A percentile compares a stretch with the other conserved stretches of the same genome.
Evolutionary conservation across 2,113 vertebrate genomes (phyloP).

Genomic region (Erythrocercus mccallii): DNA sequence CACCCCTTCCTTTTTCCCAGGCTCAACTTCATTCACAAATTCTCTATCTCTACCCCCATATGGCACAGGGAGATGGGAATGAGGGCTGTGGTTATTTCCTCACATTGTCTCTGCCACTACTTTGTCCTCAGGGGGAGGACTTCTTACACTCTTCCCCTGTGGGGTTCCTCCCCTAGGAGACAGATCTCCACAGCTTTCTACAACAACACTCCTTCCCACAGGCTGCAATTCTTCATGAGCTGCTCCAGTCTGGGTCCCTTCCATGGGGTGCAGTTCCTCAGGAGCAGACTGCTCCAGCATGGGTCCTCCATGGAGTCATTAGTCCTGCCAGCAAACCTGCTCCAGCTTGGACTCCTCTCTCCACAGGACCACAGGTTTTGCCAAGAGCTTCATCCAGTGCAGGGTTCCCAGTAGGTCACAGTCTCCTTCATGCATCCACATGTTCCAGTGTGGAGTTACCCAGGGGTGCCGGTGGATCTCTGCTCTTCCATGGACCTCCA

Average conservation of each 20-base stretch:
- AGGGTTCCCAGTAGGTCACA: background rate
- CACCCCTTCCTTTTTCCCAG: background rate
- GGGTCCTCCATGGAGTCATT: too few species aligned
- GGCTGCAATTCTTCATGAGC: background rate
- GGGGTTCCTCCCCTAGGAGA: background rate
- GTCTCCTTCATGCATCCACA: background rate
- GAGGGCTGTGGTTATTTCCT: background rate
- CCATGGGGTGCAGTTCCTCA: background rate
- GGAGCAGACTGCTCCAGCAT: background rate
- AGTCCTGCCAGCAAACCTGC: background rate
- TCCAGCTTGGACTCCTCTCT: background rate
- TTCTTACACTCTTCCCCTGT: background rate
- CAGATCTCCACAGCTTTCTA: background rate
- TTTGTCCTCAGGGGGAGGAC: background rate
- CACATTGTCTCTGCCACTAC: background rate
- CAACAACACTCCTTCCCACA: background rate
- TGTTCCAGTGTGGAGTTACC: background rate
- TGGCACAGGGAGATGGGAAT: accelerated
- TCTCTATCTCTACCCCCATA: background rate
- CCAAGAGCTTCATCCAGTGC: background rate
- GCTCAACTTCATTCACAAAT: background rate
- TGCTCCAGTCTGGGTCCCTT: background rate
- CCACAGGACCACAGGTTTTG: background rate
- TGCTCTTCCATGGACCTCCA: background rate
- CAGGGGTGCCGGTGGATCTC: background rate